Evolutionary conservation across 2,888 invertebrate genomes (phyloP).

Genomic region (Philhelius pedissequus): DNA sequence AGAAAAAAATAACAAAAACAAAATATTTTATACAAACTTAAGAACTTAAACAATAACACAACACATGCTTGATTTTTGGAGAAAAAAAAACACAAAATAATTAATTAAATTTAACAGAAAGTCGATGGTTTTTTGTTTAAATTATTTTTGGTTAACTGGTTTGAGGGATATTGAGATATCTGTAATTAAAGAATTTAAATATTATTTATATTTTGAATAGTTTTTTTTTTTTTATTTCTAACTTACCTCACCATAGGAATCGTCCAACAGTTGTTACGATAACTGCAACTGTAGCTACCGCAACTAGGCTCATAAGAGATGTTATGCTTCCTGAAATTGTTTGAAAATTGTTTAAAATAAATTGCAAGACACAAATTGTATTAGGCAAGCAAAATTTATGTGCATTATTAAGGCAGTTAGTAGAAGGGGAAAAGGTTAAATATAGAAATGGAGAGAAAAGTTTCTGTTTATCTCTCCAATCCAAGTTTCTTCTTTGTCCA

Average conservation of each 20-base stretch:
- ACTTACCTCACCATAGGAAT: slow-evolving; percentile 75
- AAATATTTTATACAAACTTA: slow-evolving; percentile 24
- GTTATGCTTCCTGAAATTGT: slow-evolving; percentile 35
- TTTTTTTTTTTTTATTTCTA: background rate
- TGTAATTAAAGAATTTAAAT: background rate
- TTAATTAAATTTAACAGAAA: background rate
- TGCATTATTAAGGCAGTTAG: background rate
- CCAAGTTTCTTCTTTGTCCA: too few species aligned
- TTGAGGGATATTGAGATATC: background rate
- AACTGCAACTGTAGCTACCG: slow-evolving; percentile 72
- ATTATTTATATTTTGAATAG: background rate
- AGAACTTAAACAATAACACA: slow-evolving; percentile 33
- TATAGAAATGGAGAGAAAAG: too few species aligned
- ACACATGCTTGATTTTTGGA: slow-evolving; percentile 21
- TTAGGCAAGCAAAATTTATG: background rate
- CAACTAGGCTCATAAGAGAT: slow-evolving; percentile 70
- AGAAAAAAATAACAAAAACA: background rate
- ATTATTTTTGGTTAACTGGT: background rate
- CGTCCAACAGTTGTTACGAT: slow-evolving; percentile 72
- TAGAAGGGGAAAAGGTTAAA: background rate
- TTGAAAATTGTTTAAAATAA: background rate
- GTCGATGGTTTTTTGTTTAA: background rate
- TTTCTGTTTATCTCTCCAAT: too few species aligned
- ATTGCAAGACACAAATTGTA: background rate
- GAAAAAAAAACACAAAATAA: background rate